These are phyloP conservation scores for Muscidifurax raptorellus DNA, from an alignment of 1,140 invertebrate species.

Conservation along the genomic window DNA sequence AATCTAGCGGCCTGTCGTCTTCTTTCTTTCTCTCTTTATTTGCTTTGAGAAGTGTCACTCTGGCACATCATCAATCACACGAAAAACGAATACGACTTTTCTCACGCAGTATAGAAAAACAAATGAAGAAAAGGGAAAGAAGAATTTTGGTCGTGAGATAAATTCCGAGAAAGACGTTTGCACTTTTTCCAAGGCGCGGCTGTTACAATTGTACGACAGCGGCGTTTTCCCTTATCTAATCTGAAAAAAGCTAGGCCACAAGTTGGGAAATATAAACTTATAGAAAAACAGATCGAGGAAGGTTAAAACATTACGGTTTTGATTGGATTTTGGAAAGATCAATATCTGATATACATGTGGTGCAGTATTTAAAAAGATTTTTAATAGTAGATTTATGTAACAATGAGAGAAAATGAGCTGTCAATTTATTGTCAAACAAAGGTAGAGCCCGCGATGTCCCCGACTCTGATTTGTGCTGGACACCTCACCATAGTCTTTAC, in stretches of 20 bases:
- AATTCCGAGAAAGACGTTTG: background rate
- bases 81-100: conserved; percentile 25
- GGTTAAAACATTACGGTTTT: background rate
- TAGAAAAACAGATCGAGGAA: background rate
- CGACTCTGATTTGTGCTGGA: too few species aligned
- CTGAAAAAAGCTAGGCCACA: background rate
- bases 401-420: too few species aligned
- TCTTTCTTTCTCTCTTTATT: conserved; percentile 3
- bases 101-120: background rate
- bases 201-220: conserved; percentile 11
- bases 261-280: background rate
- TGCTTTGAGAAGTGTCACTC: conserved; percentile 6
- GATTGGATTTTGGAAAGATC: background rate
- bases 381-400: too few species aligned
- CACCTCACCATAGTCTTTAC: too few species aligned
- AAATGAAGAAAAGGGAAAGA: background rate
- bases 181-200: background rate
- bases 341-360: too few species aligned
- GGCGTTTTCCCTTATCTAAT: conserved; percentile 17
- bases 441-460: too few species aligned
- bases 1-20: conserved; percentile 36
- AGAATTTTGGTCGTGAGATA: background rate
- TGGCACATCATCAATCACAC: conserved; percentile 31
- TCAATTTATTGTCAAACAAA: too few species aligned
- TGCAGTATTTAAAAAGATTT: too few species aligned